Evolutionary conservation across 2,888 invertebrate species (phyloP), one percentile per base, ranked within the genome.

Genomic region (Lamellibrachia satsuma): DNA sequence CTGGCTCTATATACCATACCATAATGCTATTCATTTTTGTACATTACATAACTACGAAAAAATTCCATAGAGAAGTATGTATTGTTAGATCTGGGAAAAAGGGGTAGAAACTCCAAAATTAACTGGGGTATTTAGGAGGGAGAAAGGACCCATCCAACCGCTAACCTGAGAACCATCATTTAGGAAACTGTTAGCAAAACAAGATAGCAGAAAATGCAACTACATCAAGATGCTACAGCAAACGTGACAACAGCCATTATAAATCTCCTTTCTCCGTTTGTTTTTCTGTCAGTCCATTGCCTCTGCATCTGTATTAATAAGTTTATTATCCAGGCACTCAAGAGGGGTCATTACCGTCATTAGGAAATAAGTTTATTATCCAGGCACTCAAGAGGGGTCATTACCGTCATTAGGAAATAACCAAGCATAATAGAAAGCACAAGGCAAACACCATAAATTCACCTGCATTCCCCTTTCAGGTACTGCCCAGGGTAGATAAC

Each of bases 311-410:
- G 75, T 75, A 75, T 75, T 75, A 75, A 75, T 75, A 75, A 75
- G 75, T 75, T 75, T 75, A 75, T 75, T 75, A 75, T 75, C 75
- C 75, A 4, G 75, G 75, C 22, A 15, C 75, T 22, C 75, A 75
- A 6, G 75, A 75, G 15, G 75, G 8, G 22, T n/a, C n/a, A n/a
- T n/a, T n/a, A n/a, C n/a, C n/a, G n/a, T n/a, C n/a, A n/a, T n/a
- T n/a, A n/a, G n/a, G n/a, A n/a, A 75, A 75, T 75, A 75, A 75
- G 75, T 75, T 75, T 75, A 75, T 75, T 75, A 75, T 75, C 75
- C 75, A 6, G 75, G 75, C 22, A 22, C 75, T n/a, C 75, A 75
- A 6, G 75, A 75, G 22, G 75, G 75, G n/a, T 75, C 75, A 75
- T 75, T 75, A 75, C 75, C 75, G 75, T 75, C 75, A 75, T 75